These are phyloP conservation scores for Dicrurus megarhynchus DNA, from an alignment of 2,113 vertebrate species.

Conservation along the genomic window DNA sequence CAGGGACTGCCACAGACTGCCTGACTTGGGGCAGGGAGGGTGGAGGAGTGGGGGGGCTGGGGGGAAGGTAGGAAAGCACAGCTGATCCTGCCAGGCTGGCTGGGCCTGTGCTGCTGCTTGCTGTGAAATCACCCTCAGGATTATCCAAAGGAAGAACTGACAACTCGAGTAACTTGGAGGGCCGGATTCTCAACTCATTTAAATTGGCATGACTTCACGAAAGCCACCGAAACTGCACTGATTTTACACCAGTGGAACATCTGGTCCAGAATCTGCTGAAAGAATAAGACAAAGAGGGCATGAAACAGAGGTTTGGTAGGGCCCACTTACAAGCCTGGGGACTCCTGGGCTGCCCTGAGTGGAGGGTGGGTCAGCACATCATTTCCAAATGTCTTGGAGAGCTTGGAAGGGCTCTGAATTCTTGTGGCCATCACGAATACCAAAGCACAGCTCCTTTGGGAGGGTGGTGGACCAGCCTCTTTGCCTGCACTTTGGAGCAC, in stretches of 20 bases:
- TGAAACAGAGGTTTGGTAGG: not conserved
- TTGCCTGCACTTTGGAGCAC: not conserved
- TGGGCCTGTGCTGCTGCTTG: constrained; percentile 58
- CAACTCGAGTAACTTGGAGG: constrained; percentile 50
- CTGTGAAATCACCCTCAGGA: constrained; percentile 51
- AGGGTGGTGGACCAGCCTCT: accelerated
- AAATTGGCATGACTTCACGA: constrained; percentile 60
- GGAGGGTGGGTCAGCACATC: not conserved
- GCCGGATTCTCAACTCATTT: constrained; percentile 45
- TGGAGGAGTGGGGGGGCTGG: not conserved
- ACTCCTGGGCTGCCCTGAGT: not conserved
- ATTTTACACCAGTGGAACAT: constrained; percentile 17
- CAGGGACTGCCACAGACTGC: not conserved
- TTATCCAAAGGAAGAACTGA: constrained; percentile 59
- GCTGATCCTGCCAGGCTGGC: constrained; percentile 53
- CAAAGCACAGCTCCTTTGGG: not conserved
- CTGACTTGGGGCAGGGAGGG: not conserved
- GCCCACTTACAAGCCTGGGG: not conserved
- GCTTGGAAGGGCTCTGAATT: not conserved
- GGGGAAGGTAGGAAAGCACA: not conserved
- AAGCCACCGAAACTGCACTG: constrained; percentile 13
- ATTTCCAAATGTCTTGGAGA: not conserved
- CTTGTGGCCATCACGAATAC: not conserved
- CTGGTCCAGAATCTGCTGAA: not conserved
- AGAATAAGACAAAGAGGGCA: not conserved